phyloP scores from a whole-genome alignment of 2,888 invertebrate genomes.

The Mellilla xanthometata region DNA sequence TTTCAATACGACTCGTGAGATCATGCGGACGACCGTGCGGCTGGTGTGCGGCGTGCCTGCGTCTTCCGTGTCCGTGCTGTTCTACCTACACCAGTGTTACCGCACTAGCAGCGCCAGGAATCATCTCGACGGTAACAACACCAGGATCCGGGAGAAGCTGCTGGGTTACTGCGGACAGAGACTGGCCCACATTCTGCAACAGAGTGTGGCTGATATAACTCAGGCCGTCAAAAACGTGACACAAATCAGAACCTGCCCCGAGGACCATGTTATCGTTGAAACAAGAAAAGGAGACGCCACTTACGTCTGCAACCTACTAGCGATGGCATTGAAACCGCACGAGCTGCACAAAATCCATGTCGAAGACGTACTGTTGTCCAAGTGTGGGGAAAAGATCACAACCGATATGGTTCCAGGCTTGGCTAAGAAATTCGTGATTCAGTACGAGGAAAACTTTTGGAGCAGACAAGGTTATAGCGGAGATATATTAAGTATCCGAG shows the following conservation, averaged over 20 bases:
- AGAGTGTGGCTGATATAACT: conserved; percentile 63
- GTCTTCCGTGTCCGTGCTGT: conserved; percentile 62
- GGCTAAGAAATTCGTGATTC: conserved; percentile 59
- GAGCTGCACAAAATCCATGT: conserved; percentile 58
- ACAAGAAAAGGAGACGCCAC: conserved; percentile 63
- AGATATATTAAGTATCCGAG: conserved; percentile 68
- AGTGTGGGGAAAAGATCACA: conserved; percentile 40
- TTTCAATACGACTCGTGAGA: conserved; percentile 60
- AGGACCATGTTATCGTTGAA: conserved; percentile 63
- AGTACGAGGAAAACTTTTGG: conserved; percentile 69
- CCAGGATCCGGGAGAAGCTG: conserved; percentile 63
- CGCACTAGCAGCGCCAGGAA: conserved; percentile 58
- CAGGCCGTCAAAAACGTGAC: conserved; percentile 51
- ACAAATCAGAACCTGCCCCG: conserved; percentile 57
- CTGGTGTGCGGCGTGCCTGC: conserved; percentile 65
- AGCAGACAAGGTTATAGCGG: conserved; percentile 63
- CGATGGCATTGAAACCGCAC: conserved; percentile 71
- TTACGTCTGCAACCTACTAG: conserved; percentile 66
- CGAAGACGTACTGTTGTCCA: conserved; percentile 53
- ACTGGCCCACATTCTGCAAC: conserved; percentile 51
- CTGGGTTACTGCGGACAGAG: conserved; percentile 62
- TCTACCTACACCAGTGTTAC: conserved; percentile 71
- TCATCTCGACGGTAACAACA: conserved; percentile 63
- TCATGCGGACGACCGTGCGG: conserved; percentile 65
- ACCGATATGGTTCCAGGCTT: conserved; percentile 49